A percentile compares a stretch with the other conserved stretches of the same genome.
Evolutionary conservation across 2,113 vertebrate species (phyloP).

Genomic region (Percina caprodes): DNA sequence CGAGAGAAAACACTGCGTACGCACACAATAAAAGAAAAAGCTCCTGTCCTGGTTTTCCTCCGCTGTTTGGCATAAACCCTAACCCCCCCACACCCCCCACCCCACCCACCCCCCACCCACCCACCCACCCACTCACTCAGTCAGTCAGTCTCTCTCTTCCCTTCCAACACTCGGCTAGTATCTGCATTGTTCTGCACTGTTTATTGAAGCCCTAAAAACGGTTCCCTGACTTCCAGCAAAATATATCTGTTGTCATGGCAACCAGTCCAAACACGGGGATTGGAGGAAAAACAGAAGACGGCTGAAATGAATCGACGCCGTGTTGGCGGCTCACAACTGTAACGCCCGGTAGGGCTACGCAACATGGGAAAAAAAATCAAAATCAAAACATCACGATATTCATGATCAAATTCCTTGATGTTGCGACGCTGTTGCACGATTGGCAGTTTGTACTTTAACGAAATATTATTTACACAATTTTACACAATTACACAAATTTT

Average conservation of each 20-base stretch:
- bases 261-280: constrained; percentile 68
- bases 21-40: constrained; percentile 10
- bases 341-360: too few species aligned
- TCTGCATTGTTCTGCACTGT: constrained; percentile 53
- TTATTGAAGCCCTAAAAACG: constrained; percentile 59
- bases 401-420: too few species aligned
- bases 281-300: constrained; percentile 52
- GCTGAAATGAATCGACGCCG: background rate
- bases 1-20: background rate
- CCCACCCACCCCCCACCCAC: background rate
- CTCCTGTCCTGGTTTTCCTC: constrained; percentile 67
- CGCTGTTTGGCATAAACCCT: constrained; percentile 24
- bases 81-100: constrained; percentile 12
- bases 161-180: constrained; percentile 27
- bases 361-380: too few species aligned
- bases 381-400: too few species aligned
- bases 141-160: background rate
- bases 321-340: too few species aligned
- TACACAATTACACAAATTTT: too few species aligned
- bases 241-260: constrained; percentile 69
- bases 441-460: too few species aligned
- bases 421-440: too few species aligned
- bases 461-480: too few species aligned
- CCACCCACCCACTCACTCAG: too few species aligned
- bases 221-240: constrained; percentile 56